phyloP scores from a whole-genome alignment of 2,113 vertebrate genomes.

The Fulmarus glacialis region DNA sequence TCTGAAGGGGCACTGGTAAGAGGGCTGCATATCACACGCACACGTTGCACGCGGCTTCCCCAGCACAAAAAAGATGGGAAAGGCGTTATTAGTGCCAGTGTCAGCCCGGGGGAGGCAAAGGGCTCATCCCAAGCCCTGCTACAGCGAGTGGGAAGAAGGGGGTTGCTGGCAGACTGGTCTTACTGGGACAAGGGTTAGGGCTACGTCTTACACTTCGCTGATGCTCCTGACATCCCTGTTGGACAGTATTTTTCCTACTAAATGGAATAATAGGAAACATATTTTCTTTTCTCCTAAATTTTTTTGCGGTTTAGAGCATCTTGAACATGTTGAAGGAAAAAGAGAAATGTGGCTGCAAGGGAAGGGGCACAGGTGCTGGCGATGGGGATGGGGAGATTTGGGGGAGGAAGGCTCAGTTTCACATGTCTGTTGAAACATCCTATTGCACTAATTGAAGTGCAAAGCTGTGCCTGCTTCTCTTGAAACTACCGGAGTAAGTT shows the following conservation, averaged over 20 bases:
- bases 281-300: fast-evolving
- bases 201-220: fast-evolving
- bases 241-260: background rate
- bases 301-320: background rate
- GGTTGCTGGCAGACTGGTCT: background rate
- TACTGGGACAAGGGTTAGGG: fast-evolving
- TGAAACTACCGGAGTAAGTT: fast-evolving
- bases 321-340: fast-evolving
- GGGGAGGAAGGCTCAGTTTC: background rate
- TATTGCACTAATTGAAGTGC: background rate
- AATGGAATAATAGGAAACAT: background rate
- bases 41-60: fast-evolving
- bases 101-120: background rate
- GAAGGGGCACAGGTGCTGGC: background rate
- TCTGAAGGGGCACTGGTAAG: background rate
- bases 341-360: background rate
- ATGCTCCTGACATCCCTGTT: background rate
- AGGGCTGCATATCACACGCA: background rate
- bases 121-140: background rate
- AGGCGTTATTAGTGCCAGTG: background rate
- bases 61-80: background rate
- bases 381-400: background rate
- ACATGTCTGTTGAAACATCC: background rate
- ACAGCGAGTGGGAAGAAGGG: fast-evolving
- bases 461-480: background rate